Evolutionary conservation across 2,113 vertebrate species (phyloP), one percentile per base, ranked within the genome.

Genomic region (Oncorhynchus kisutch): DNA sequence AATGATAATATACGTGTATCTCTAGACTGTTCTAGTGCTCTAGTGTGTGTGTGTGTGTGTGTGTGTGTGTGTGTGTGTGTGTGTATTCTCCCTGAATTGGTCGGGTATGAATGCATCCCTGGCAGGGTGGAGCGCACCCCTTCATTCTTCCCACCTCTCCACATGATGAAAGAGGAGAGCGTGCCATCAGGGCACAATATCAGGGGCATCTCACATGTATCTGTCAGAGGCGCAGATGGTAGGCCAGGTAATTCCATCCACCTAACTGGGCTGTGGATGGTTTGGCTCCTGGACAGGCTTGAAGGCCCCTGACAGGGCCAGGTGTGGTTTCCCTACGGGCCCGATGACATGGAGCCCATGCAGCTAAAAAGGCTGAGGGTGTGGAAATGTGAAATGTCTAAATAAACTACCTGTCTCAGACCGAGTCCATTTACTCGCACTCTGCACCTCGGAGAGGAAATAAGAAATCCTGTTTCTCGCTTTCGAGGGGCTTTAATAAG

Each of bases 171-270:
- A 73, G 57, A 62, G 71, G 71, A 73, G 57, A 62, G 9, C 11
- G 11, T 73, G 27, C 29, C 71, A 62, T 60, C 24, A 54, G 29
- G 27, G 57, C 71, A 73, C 57, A 62, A 73, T 73, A 60, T 51
- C 22, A 12, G 71, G 18, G 71, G 31, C 59, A 62, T 73, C 71
- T 67, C 27, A 31, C 65, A 67, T 67, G 12, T 5, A 29, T 67
- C 65, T 5, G 5, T 29, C 25, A 8, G 25, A 25, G 62, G 71
- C 31, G n/a, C 75, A 80, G 79, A 75, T 77, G 74, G 71, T 71
- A 34, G 76, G 66, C 27, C 72, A 83, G 84, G 86, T 89, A 86
- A 86, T 86, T 88, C 84, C 80, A 84, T 45, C 80, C 82, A 71
- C 22, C 20, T 5, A 31, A 34, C 66, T 67, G 5, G 49, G 11